Evolutionary conservation across 2,113 vertebrate species (phyloP), one percentile per base, ranked within the genome.

Genomic region (Rafetus swinhoei): DNA sequence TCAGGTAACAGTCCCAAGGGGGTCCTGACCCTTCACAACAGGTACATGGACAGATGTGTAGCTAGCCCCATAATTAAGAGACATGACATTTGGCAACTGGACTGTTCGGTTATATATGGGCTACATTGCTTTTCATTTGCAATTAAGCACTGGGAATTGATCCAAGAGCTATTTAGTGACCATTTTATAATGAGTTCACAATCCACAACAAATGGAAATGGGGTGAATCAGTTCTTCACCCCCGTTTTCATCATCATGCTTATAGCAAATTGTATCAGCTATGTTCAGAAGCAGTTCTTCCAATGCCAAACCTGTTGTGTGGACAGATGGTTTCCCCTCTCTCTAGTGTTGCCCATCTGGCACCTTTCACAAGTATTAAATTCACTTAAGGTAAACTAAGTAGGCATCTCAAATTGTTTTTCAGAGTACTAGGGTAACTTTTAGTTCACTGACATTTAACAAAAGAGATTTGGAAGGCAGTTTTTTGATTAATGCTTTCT

Each of bases 31-130:
- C 53, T 54, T 54, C 53, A 54, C 53, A 54, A 54, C 53, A 54
- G 2, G 7, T 15, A 19, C 1, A 0, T 2, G 5, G 21, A 0
- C 11, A 56, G 35, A 7, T 1, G 0, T 3, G 7, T 16, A 27
- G 8, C 19, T 1, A 7, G 15, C 7, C 4, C 32, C 4, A 6
- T 4, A 21, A 90, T 18, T 69, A 69, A n/a, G 32, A 69, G 19
- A 76, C 21, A 5, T 15, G 19, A 76, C 21, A 45, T 39, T 32
- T 69, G 65, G 60, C 35, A 4, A 32, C 81, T 45, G 6, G 45
- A 39, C 6, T 11, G 3, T 7, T 32, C 12, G 2, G 13, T 84
- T 59, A 12, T 11, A 45, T 9, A 12, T 65, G 56, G 77, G 1
- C 85, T 79, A 9, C 50, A 79, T 72, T 22, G 25, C 16, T 10